These are phyloP conservation scores for Scaptomyza parva DNA, from an alignment of 2,888 invertebrate genomes.

Conservation along the genomic window DNA sequence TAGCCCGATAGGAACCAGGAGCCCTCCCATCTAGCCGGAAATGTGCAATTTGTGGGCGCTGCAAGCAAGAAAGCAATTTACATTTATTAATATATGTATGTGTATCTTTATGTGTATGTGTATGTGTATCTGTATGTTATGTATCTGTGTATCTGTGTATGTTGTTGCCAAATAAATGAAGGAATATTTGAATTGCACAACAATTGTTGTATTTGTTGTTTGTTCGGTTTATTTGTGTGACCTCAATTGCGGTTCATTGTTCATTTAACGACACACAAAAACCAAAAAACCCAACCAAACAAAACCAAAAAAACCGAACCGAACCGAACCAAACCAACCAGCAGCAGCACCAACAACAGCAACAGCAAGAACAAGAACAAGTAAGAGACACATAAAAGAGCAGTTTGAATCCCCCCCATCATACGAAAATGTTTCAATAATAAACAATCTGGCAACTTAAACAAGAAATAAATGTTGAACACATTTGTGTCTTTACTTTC, in stretches of 20 bases:
- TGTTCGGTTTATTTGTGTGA: constrained; percentile 43
- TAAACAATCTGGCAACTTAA: constrained; percentile 18
- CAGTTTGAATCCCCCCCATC: constrained; percentile 21
- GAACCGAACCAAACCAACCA: constrained; percentile 8
- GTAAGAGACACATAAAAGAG: constrained; percentile 48
- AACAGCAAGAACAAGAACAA: constrained; percentile 29
- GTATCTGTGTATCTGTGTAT: too few species aligned
- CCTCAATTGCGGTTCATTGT: constrained; percentile 73
- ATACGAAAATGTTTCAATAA: constrained; percentile 50
- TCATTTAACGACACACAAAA: constrained; percentile 64
- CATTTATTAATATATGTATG: constrained; percentile 30
- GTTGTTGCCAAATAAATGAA: constrained; percentile 54
- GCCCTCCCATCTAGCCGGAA: constrained; percentile 94
- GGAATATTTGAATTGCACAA: constrained; percentile 49
- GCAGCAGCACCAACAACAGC: constrained; percentile 15
- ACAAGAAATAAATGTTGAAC: constrained; percentile 12
- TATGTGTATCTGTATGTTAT: constrained; percentile 13
- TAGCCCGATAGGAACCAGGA: constrained; percentile 96
- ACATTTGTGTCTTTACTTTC: constrained; percentile 50
- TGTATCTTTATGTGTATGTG: constrained; percentile 26
- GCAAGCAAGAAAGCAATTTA: constrained; percentile 38
- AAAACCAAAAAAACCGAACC: too few species aligned
- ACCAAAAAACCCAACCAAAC: too few species aligned
- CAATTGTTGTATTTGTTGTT: constrained; percentile 50
- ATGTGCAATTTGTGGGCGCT: constrained; percentile 89